A percentile compares a stretch with the other conserved stretches of the same genome.
Evolutionary conservation across 2,888 invertebrate genomes (phyloP).

Genomic region (Habrosyne pyritoides): DNA sequence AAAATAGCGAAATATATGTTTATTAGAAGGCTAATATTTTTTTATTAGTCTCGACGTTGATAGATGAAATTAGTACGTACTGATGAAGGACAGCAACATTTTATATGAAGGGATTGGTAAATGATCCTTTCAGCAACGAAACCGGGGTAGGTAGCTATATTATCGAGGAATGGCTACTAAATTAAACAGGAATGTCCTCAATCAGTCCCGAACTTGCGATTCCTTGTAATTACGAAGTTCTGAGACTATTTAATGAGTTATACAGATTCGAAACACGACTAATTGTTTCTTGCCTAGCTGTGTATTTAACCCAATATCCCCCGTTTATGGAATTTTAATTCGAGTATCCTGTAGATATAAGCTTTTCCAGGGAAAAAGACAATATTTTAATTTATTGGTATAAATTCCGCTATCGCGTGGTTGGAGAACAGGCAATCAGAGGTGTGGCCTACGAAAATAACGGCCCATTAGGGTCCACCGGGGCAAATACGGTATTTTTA

Average conservation of each 20-base stretch:
- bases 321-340: no score
- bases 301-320: not conserved
- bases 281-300: not conserved
- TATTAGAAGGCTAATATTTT: not conserved
- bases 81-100: not conserved
- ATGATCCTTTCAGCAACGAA: not conserved
- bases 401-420: conserved; percentile 48
- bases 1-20: no score
- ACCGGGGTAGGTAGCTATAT: not conserved
- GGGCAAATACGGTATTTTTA: conserved; percentile 41
- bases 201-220: not conserved
- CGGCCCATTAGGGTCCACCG: conserved; percentile 41
- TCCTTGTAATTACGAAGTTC: not conserved
- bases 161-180: not conserved
- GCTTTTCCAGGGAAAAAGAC: not conserved
- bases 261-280: not conserved
- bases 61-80: not conserved
- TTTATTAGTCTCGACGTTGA: no score
- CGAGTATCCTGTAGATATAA: not conserved
- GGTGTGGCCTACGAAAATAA: conserved; percentile 52
- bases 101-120: not conserved
- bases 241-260: not conserved
- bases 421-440: conserved; percentile 38
- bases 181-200: not conserved
- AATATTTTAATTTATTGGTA: conserved; percentile 15